phyloP scores from a whole-genome alignment of 64 coral and sea anemone genomes.

The Stylophora pistillata region DNA sequence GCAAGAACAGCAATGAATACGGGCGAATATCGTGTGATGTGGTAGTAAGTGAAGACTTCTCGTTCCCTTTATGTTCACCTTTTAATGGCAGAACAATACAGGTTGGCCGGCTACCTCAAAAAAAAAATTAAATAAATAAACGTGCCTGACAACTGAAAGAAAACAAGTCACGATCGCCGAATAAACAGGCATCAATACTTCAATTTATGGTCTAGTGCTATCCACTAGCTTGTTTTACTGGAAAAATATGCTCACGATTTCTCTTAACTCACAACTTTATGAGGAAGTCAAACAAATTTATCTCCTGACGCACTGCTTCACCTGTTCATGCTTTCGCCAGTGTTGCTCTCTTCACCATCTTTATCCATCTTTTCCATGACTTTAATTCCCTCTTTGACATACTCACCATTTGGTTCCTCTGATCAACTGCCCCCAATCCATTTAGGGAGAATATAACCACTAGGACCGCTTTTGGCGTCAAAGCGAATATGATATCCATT shows the following conservation, averaged over 20 bases:
- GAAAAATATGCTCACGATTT: not conserved
- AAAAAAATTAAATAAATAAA: not conserved
- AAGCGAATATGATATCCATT: conserved; percentile 90
- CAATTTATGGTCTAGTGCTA: too few species aligned
- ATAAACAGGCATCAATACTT: not conserved
- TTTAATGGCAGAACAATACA: conserved; percentile 88
- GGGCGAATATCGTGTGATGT: conserved; percentile 86
- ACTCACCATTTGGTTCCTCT: not conserved
- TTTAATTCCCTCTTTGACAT: conserved; percentile 1
- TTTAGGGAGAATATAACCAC: conserved; percentile 85
- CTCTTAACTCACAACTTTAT: not conserved
- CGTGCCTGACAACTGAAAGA: too few species aligned
- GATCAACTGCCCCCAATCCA: conserved; percentile 50
- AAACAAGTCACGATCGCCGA: too few species aligned
- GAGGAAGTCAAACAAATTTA: not conserved
- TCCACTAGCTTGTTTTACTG: too few species aligned
- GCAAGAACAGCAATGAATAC: conserved; percentile 81
- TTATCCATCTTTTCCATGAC: not conserved
- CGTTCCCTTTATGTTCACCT: conserved; percentile 60
- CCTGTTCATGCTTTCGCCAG: not conserved
- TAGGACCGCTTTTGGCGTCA: conserved; percentile 90
- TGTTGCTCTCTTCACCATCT: not conserved
- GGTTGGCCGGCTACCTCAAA: conserved; percentile 60
- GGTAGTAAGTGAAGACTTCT: conserved; percentile 68
- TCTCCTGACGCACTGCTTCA: not conserved